Conservation (phyloP, 2,113 vertebrate genomes). For the Lophotis ruficrista region DNA sequence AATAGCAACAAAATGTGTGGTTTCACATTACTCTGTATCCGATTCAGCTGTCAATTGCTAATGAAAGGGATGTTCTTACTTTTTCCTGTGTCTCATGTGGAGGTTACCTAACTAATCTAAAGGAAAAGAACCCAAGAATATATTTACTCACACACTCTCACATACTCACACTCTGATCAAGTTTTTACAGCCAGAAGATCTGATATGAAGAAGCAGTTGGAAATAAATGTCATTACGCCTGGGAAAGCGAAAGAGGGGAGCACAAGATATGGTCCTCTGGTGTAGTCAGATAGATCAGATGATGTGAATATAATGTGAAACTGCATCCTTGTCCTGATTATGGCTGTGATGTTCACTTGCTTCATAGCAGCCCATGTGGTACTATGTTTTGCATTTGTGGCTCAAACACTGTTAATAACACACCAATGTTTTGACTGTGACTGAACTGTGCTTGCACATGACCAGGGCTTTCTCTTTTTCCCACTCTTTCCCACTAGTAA, state of each 20-base stretch:
- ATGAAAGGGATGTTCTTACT: neutral
- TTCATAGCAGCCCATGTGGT: neutral
- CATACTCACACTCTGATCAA: neutral
- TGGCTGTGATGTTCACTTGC: neutral
- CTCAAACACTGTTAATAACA: neutral
- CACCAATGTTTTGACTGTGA: fast-evolving
- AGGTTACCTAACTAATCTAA: neutral
- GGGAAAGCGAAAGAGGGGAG: neutral
- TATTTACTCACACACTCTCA: neutral
- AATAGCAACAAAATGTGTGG: neutral
- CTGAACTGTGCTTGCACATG: neutral
- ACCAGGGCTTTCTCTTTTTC: neutral
- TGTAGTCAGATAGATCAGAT: neutral
- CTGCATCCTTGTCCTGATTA: neutral
- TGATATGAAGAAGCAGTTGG: neutral
- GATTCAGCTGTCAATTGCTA: neutral
- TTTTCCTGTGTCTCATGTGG: neutral
- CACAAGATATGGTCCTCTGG: neutral
- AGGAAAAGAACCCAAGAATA: neutral
- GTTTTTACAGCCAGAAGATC: neutral
- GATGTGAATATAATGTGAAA: neutral
- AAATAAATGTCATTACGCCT: neutral
- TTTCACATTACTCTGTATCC: neutral
- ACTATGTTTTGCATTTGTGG: neutral
- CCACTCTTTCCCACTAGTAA: neutral